Evolutionary conservation across 1,140 invertebrate species (phyloP).

Genomic region (Drosophila subpulchrella): DNA sequence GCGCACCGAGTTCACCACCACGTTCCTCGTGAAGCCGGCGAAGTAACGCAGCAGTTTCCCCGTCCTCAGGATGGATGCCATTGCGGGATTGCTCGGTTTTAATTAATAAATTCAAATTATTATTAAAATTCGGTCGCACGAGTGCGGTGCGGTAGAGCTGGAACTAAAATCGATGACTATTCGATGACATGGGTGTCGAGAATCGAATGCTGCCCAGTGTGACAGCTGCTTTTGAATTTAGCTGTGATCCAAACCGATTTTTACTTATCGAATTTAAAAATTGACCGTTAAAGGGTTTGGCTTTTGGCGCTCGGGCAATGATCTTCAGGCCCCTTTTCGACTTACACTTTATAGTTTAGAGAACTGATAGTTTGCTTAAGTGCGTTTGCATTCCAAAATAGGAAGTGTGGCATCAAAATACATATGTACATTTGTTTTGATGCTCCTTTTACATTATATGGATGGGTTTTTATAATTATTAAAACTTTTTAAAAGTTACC

Average conservation of each 20-base stretch:
- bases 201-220: neutral
- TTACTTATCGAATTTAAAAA: neutral
- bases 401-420: too few species aligned
- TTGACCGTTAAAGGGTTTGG: too few species aligned
- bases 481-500: too few species aligned
- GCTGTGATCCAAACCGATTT: neutral
- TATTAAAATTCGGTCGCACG: conserved; percentile 32
- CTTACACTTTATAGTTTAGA: too few species aligned
- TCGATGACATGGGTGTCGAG: neutral
- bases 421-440: too few species aligned
- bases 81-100: conserved; percentile 64
- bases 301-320: too few species aligned
- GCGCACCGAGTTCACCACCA: conserved; percentile 87
- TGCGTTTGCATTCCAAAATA: too few species aligned
- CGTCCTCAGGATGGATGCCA: conserved; percentile 88
- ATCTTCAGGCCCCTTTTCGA: too few species aligned
- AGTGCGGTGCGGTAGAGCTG: conserved; percentile 19
- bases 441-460: too few species aligned
- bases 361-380: too few species aligned
- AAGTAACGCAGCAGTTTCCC: conserved; percentile 89
- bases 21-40: conserved; percentile 88
- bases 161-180: neutral
- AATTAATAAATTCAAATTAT: conserved; percentile 54
- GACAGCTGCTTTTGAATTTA: neutral
- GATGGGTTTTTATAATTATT: too few species aligned